Base-by-base conservation (phyloP, 2,797 vertebrate genomes). In the Falco novaeseelandiae region DNA sequence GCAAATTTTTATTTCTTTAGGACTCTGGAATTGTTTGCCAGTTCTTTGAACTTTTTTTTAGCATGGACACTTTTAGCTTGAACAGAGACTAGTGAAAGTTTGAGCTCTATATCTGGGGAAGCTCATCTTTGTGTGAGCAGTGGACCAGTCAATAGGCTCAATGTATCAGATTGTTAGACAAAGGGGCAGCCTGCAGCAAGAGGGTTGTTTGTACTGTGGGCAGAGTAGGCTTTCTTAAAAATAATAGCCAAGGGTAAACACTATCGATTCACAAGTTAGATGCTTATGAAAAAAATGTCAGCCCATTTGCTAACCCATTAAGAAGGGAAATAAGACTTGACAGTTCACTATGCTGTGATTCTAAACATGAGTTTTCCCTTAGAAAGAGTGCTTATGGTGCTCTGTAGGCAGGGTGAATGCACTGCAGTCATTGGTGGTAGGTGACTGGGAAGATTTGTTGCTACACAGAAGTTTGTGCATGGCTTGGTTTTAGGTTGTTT, bases 211-310 rank as follows among this genome's bases (percentile, higher is more conserved):
- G 69, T 94, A 92, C 73, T 85, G 86, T 79, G 89, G 79, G 67
- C 74, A 83, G 27, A 83, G 30, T 20, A 87, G 62, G 87, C 73
- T 89, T 83, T 57, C 63, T 96, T 96, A 94, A 91, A 97, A 95
- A 93, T 85, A 96, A 93, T 49, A 96, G 69, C 55, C 72, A 87
- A 69, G 83, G 89, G 89, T 92, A 96, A 97, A 94, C 63, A 83
- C 84, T 77, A 83, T 69, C 81, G 89, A 70, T 93, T 96, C 77
- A 90, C 83, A 73, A 95, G 87, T 61, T 76, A 65, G 73, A 81
- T 88, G 86, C 63, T 83, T 95, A 74, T 92, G 67, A 84, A 95
- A 95, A 87, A 94, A 38, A 29, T 34, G 63, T 70, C 77, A 69
- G 81, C 58, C 83, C 27, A 0, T 80, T 94, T 94, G 48, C 81